Evolutionary conservation across 2,113 vertebrate genomes (phyloP).

Genomic region (Macaca mulatta): DNA sequence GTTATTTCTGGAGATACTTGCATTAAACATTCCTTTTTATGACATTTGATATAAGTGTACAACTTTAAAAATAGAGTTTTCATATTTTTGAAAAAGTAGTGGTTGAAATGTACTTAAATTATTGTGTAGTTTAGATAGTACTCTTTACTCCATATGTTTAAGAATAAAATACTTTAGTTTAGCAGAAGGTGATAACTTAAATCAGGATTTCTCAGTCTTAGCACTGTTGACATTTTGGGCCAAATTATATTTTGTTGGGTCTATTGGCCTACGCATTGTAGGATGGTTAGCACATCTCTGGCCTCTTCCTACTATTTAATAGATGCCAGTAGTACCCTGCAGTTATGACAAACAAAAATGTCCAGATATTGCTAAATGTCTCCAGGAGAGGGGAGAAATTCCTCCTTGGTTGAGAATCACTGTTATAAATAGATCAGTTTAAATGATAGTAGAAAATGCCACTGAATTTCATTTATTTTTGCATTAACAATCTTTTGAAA

Average conservation of each 20-base stretch:
- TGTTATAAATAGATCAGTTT: slow-evolving; percentile 1
- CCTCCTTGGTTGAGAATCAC: background rate
- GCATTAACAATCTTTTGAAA: background rate
- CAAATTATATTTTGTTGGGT: background rate
- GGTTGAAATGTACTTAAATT: slow-evolving; percentile 17
- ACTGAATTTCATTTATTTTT: slow-evolving; percentile 28
- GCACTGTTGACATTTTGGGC: background rate
- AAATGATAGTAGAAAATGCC: background rate
- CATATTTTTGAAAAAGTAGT: slow-evolving; percentile 14
- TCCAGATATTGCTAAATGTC: background rate
- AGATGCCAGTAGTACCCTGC: background rate
- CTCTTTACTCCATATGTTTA: background rate
- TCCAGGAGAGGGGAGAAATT: background rate
- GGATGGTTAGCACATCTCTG: background rate
- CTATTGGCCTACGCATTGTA: background rate
- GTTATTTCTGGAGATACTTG: background rate
- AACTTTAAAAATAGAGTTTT: slow-evolving; percentile 24
- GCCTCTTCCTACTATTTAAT: background rate
- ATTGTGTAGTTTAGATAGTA: background rate
- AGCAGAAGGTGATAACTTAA: background rate
- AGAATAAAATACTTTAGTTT: background rate
- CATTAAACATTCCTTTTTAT: background rate
- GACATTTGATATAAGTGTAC: background rate
- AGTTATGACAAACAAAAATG: background rate
- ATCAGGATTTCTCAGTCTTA: background rate